Evolutionary conservation across 2,797 vertebrate species (phyloP).

Genomic region (Danio jaintianensis): DNA sequence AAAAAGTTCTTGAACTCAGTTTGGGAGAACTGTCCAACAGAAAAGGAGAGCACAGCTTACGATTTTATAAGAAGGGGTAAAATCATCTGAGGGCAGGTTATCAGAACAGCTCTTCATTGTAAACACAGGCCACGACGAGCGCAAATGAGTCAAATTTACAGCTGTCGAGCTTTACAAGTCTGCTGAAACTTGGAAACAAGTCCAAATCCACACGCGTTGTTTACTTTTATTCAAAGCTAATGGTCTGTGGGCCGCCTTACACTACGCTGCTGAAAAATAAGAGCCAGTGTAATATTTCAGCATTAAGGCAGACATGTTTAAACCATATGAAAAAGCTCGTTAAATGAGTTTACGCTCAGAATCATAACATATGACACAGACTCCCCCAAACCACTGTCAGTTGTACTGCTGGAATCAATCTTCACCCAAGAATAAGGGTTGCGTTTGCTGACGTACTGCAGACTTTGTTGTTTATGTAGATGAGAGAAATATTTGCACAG

Average conservation of each 20-base stretch:
- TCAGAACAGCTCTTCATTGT: constrained; percentile 73
- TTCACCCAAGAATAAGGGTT: background rate
- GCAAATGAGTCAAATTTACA: constrained; percentile 73
- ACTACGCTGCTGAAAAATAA: constrained; percentile 58
- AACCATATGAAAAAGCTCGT: constrained; percentile 66
- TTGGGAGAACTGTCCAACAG: constrained; percentile 60
- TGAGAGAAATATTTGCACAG: background rate
- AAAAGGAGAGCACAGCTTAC: constrained; percentile 22
- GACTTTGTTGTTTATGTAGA: background rate
- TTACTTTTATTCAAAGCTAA: constrained; percentile 67
- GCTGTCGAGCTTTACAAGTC: constrained; percentile 73
- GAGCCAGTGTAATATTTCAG: constrained; percentile 52
- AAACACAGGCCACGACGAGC: constrained; percentile 69
- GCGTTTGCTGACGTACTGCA: background rate
- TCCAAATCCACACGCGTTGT: constrained; percentile 67
- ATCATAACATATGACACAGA: constrained; percentile 62
- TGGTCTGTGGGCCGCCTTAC: constrained; percentile 29
- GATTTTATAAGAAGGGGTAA: constrained; percentile 71
- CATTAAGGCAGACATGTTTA: constrained; percentile 65
- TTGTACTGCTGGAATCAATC: constrained; percentile 58
- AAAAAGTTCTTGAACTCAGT: constrained; percentile 58
- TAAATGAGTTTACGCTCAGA: constrained; percentile 70
- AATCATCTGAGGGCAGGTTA: constrained; percentile 70
- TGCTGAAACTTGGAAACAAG: constrained; percentile 67
- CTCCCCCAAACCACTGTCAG: constrained; percentile 62